A percentile compares a stretch with the other conserved stretches of the same genome.
Conservation (phyloP, 2,113 vertebrate species). For the Tenrec ecaudatus region DNA sequence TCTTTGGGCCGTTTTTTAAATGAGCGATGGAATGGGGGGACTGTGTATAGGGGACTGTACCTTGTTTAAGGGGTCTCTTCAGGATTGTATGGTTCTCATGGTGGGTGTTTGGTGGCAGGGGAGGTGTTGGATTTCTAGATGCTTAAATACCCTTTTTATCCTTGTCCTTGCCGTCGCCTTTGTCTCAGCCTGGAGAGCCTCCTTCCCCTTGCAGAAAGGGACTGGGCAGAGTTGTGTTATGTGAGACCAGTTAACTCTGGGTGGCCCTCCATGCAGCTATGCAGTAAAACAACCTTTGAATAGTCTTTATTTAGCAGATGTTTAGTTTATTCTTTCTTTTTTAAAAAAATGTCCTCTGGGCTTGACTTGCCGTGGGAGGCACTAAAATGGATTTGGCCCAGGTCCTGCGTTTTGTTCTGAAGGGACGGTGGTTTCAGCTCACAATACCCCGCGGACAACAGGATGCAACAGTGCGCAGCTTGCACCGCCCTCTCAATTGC, state of each 20-base stretch:
- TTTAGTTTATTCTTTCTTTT: not conserved
- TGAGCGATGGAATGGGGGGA: not conserved
- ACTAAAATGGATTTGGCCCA: slow-evolving; percentile 13
- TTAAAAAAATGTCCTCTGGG: not conserved
- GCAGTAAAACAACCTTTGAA: not conserved
- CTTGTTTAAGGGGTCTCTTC: not conserved
- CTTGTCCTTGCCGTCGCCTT: not conserved
- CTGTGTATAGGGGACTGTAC: not conserved
- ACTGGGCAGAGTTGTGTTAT: not conserved
- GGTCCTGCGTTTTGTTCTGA: not conserved
- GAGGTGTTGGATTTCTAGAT: not conserved
- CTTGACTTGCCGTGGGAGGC: slow-evolving; percentile 34
- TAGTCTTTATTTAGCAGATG: slow-evolving; percentile 10
- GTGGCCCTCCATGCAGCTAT: not conserved
- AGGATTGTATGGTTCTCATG: not conserved
- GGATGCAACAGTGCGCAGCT: too few relatives aligned
- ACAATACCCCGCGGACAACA: too few relatives aligned
- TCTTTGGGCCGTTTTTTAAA: not conserved
- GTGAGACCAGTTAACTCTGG: not conserved
- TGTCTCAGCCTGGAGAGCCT: not conserved
- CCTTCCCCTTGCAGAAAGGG: not conserved
- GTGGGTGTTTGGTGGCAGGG: not conserved
- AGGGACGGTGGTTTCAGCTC: too few relatives aligned
- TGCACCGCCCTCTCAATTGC: too few relatives aligned
- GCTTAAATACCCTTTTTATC: slow-evolving; percentile 26